Evolutionary conservation across 2,888 invertebrate genomes (phyloP), one percentile per base, ranked within the genome.

Genomic region (Apodemia duryi): DNA sequence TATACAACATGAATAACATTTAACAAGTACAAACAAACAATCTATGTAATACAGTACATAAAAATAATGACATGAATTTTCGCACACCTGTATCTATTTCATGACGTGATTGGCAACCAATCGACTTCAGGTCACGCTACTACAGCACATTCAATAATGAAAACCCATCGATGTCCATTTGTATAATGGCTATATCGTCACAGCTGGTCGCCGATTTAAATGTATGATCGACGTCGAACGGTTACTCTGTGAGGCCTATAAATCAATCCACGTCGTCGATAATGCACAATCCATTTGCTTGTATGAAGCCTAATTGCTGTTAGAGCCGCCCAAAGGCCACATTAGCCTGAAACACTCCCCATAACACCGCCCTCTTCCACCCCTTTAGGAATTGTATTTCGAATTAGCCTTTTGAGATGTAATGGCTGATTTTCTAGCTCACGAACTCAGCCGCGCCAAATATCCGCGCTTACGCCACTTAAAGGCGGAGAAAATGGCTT

Each of bases 401-500:
- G 77, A 80, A 80, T 84, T 77, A 82, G 80, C 84, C 81, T 82
- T 83, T 83, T 86, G 77, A 79, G 76, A 78, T 81, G 80, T 89
- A 90, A 89, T 89, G 84, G 88, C 83, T 91, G 86, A 90, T 91
- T 90, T 91, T 91, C 91, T 90, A 91, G 91, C 89, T 90, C 90
- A 85, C 82, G 86, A 86, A 84, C 85, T 85, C 83, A 82, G 83
- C 84, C 82, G 80, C 84, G 81, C 84, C 89, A 88, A 90, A 90
- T 86, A 86, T 85, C 81, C 86, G 79, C 88, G 87, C 91, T 91
- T 91, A 91, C 88, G 86, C 85, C 89, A 91, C 88, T 91, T 88
- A 91, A 91, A 91, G 89, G 90, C 91, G 89, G 91, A 85, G 91
- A 91, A 91, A 91, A 91, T 91, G 89, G 89, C 88, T 91, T 90